Conservation (phyloP, 2,888 invertebrate species). For the Patella caerulea region DNA sequence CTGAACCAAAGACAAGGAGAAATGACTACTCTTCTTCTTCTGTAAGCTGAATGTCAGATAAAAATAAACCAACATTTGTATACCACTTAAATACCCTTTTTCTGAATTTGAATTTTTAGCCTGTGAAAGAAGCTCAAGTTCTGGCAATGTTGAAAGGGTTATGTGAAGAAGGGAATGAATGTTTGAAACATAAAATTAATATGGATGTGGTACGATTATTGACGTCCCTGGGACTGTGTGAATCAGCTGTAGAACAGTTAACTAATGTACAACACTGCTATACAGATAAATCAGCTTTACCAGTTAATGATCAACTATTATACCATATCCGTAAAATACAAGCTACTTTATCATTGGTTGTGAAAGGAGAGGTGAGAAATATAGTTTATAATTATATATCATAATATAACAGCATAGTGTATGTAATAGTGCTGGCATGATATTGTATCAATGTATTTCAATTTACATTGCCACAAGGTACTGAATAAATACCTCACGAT, state of each 20-base stretch:
- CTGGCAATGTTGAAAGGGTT: too few species aligned
- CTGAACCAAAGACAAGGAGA: too few species aligned
- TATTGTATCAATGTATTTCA: too few species aligned
- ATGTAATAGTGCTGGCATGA: background rate
- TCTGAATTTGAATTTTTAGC: too few species aligned
- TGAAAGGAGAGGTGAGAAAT: background rate
- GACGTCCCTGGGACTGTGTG: background rate
- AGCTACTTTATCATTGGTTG: background rate
- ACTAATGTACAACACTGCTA: background rate
- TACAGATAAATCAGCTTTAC: background rate
- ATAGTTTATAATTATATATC: background rate
- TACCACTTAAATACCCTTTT: too few species aligned
- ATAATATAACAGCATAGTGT: background rate
- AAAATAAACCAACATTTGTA: too few species aligned
- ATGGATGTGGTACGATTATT: constrained; percentile 2
- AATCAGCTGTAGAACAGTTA: background rate
- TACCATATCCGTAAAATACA: background rate
- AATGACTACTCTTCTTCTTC: too few species aligned
- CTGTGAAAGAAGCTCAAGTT: too few species aligned
- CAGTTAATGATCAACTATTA: background rate
- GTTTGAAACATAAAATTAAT: background rate
- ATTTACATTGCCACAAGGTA: too few species aligned
- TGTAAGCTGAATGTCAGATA: too few species aligned
- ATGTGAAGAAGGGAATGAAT: too few species aligned
- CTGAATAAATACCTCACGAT: too few species aligned